Evolutionary conservation across 2,113 vertebrate species (phyloP).

Genomic region (Scolopax mira): DNA sequence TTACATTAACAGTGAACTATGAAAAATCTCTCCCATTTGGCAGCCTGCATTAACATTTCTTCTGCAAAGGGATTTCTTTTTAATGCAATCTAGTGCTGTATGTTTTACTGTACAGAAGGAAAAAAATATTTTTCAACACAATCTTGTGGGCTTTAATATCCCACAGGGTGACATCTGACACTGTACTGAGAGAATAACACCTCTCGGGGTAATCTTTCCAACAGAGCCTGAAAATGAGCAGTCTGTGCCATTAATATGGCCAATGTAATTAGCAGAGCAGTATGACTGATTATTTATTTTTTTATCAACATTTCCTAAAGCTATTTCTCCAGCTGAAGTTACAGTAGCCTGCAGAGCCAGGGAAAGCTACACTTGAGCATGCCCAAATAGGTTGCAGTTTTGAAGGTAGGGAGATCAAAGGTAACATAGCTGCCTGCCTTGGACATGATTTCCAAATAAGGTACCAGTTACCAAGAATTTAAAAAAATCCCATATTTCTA

Average conservation of each 20-base stretch:
- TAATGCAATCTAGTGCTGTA: not conserved
- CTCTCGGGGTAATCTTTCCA: slow-evolving; percentile 62
- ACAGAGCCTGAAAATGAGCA: slow-evolving; percentile 44
- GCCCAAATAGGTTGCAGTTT: not conserved
- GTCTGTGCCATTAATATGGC: slow-evolving; percentile 42
- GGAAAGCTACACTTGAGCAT: not conserved
- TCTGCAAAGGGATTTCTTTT: slow-evolving; percentile 57
- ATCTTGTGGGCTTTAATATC: slow-evolving; percentile 66
- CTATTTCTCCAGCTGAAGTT: not conserved
- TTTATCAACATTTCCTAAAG: slow-evolving; percentile 52
- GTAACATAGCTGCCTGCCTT: not conserved
- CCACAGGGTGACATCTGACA: slow-evolving; percentile 57
- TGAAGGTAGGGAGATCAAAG: not conserved
- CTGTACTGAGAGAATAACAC: slow-evolving; percentile 48
- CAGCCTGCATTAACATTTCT: slow-evolving; percentile 58
- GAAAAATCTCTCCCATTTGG: slow-evolving; percentile 63
- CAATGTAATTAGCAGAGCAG: slow-evolving; percentile 40
- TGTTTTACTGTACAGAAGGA: slow-evolving; percentile 56
- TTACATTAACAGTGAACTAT: slow-evolving; percentile 56
- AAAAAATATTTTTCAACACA: slow-evolving; percentile 63
- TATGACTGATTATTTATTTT: not conserved
- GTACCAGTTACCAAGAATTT: not conserved
- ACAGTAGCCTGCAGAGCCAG: not conserved
- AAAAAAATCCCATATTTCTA: not conserved
- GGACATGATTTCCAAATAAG: not conserved